These are phyloP conservation scores for Xenus cinereus DNA, from an alignment of 2,113 vertebrate genomes.

Conservation along the genomic window DNA sequence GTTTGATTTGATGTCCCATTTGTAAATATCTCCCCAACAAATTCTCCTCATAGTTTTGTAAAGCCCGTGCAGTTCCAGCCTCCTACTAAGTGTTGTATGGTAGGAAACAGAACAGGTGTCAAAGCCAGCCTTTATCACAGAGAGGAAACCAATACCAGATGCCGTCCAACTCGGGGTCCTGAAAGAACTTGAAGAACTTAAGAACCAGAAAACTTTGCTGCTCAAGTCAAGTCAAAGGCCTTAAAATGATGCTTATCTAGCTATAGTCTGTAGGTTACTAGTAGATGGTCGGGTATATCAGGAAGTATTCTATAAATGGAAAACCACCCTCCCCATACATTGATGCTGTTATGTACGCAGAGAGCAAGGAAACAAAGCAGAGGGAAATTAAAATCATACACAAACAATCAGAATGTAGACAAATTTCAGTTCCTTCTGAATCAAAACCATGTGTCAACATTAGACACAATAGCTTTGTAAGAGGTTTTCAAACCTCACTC, in stretches of 20 bases:
- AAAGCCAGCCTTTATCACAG: not conserved
- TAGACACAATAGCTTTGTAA: not conserved
- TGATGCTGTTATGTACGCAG: not conserved
- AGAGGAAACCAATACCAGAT: not conserved
- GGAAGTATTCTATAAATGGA: not conserved
- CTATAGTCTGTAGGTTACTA: not conserved
- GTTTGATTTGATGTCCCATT: not conserved
- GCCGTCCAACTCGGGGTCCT: not conserved
- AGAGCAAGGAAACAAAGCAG: not conserved
- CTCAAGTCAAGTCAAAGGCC: not conserved
- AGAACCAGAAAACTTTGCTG: not conserved
- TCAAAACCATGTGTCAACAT: not conserved
- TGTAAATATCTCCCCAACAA: not conserved
- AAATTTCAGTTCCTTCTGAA: not conserved
- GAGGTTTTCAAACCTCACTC: not conserved
- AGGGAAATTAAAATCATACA: not conserved
- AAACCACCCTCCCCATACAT: not conserved
- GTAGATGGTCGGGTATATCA: not conserved
- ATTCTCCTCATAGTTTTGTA: not conserved
- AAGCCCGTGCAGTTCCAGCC: not conserved
- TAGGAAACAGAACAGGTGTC: not conserved
- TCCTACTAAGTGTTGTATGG: not conserved
- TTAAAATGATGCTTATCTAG: not conserved
- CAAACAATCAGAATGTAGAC: fast-evolving
- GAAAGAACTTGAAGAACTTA: not conserved